Conservation (phyloP, 2,888 invertebrate species). For the Drosophila tanythrix region DNA sequence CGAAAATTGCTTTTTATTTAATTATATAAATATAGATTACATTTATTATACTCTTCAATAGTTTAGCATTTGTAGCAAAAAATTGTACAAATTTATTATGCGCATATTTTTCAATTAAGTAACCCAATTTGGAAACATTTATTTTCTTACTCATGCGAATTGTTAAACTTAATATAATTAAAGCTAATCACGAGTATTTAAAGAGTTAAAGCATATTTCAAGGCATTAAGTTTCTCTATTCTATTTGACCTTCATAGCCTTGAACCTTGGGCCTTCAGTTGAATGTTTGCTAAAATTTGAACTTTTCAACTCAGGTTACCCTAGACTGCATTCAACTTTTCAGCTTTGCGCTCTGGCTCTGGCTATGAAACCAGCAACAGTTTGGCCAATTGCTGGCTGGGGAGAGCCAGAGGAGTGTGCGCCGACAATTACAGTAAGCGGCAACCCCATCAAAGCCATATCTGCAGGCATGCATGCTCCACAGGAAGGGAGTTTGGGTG, state of each 20-base stretch:
- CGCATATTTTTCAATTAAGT: neutral
- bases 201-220: neutral
- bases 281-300: neutral
- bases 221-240: neutral
- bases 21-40: neutral
- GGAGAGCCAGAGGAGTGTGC: conserved; percentile 16
- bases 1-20: neutral
- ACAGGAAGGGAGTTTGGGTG: neutral
- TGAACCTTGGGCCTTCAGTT: neutral
- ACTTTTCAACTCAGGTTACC: conserved; percentile 4
- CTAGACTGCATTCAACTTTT: conserved; percentile 37
- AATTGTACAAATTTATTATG: neutral
- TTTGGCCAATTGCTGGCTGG: conserved; percentile 39
- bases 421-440: conserved; percentile 57
- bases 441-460: conserved; percentile 42
- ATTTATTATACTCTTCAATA: neutral
- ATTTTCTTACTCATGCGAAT: neutral
- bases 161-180: neutral
- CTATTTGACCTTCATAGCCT: neutral
- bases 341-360: conserved; percentile 15
- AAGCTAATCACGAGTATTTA: neutral
- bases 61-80: neutral
- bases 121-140: accelerated
- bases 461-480: conserved; percentile 27
- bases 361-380: conserved; percentile 56